phyloP scores from a whole-genome alignment of 2,113 vertebrate genomes.

The Agapornis roseicollis region DNA sequence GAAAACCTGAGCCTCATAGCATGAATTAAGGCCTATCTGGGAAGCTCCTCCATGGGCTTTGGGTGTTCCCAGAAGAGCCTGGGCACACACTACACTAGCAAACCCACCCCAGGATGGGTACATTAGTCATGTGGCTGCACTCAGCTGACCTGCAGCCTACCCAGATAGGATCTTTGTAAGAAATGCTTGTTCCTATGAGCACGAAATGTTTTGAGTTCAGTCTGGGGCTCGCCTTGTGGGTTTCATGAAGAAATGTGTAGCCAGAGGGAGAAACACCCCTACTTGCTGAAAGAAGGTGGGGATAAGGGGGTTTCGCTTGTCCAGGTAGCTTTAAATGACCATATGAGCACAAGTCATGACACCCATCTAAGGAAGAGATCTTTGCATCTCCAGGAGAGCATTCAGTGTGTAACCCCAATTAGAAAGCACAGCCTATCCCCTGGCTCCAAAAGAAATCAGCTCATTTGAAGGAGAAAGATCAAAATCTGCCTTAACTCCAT shows the following conservation, averaged over 20 bases:
- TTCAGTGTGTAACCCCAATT: not conserved
- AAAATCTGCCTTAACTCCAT: not conserved
- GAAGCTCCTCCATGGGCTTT: not conserved
- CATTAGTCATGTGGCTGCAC: not conserved
- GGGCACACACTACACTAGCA: not conserved
- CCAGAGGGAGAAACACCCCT: not conserved
- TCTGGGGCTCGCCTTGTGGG: accelerated
- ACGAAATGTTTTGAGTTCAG: not conserved
- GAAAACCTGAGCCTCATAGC: not conserved
- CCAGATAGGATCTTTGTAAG: not conserved
- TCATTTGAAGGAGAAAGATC: not conserved
- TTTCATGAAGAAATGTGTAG: not conserved
- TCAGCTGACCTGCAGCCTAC: not conserved
- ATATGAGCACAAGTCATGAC: not conserved
- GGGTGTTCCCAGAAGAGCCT: not conserved
- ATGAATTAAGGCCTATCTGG: not conserved
- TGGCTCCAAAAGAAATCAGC: not conserved
- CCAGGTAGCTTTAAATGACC: not conserved
- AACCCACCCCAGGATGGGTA: not conserved
- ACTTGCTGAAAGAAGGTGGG: not conserved
- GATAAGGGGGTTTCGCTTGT: not conserved
- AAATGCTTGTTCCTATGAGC: not conserved
- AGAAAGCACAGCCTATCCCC: not conserved
- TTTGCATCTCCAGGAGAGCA: not conserved
- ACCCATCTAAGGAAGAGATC: not conserved